Conservation (phyloP, 2,888 invertebrate genomes). For the Auanema freiburgensis region DNA sequence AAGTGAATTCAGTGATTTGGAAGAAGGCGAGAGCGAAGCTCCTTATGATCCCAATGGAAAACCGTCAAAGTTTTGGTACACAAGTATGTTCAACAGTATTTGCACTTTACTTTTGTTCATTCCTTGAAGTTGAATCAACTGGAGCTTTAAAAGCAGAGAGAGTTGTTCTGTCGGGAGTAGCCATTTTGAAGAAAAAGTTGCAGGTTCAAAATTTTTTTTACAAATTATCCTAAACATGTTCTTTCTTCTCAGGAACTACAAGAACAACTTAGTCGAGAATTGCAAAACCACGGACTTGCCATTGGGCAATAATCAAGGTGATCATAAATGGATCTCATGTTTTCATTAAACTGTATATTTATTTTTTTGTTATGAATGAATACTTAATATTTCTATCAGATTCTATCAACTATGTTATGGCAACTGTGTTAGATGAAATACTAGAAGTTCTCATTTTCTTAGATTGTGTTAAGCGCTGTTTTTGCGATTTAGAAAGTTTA, state of each 20-base stretch:
- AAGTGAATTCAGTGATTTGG: constrained; percentile 80
- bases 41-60: constrained; percentile 90
- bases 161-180: constrained; percentile 91
- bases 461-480: no score
- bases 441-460: neutral
- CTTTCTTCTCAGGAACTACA: constrained; percentile 14
- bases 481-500: no score
- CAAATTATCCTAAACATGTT: neutral
- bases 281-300: constrained; percentile 12
- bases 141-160: constrained; percentile 93
- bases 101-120: neutral
- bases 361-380: neutral
- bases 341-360: no score
- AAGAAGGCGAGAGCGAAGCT: constrained; percentile 75
- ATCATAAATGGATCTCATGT: no score
- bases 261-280: constrained; percentile 14
- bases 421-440: neutral
- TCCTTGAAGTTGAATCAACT: constrained; percentile 79
- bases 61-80: constrained; percentile 90
- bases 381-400: neutral
- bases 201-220: constrained; percentile 70
- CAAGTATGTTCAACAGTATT: constrained; percentile 18
- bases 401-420: neutral
- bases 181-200: constrained; percentile 88
- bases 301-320: neutral